Conservation (phyloP, 2,888 invertebrate species). For the Flexamia atlantica region DNA sequence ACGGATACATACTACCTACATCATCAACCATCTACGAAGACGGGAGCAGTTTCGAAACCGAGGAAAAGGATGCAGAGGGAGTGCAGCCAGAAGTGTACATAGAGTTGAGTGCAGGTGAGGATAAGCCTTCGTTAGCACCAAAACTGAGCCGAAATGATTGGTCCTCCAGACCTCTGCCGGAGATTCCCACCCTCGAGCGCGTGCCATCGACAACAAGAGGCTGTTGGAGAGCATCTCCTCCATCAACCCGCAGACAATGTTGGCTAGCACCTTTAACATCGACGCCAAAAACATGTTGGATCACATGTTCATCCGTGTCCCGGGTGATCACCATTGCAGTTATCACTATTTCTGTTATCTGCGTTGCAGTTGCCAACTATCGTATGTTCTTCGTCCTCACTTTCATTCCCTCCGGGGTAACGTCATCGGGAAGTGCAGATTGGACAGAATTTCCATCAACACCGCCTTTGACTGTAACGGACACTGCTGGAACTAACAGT, state of each 20-base stretch:
- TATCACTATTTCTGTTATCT: neutral
- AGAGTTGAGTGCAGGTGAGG: neutral
- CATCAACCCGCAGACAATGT: too few species aligned
- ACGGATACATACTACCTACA: neutral
- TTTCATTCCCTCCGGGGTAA: neutral
- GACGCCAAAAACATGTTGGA: neutral
- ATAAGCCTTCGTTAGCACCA: neutral
- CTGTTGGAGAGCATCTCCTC: neutral
- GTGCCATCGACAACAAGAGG: neutral
- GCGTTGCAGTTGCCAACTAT: neutral
- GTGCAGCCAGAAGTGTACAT: neutral
- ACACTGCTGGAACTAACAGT: too few species aligned
- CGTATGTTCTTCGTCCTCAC: neutral
- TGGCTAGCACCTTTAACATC: too few species aligned
- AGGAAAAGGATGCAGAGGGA: neutral
- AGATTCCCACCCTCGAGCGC: neutral
- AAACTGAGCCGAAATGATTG: neutral
- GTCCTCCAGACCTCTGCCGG: conserved; percentile 1
- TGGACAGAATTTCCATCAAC: too few species aligned
- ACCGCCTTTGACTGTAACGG: too few species aligned
- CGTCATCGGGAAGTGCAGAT: neutral
- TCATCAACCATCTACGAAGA: neutral
- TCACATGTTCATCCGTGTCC: neutral
- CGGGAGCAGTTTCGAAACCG: neutral
- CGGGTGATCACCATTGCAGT: neutral